Base-by-base conservation (phyloP, 1,140 invertebrate genomes). In the Leptinotarsa lineolata region DNA sequence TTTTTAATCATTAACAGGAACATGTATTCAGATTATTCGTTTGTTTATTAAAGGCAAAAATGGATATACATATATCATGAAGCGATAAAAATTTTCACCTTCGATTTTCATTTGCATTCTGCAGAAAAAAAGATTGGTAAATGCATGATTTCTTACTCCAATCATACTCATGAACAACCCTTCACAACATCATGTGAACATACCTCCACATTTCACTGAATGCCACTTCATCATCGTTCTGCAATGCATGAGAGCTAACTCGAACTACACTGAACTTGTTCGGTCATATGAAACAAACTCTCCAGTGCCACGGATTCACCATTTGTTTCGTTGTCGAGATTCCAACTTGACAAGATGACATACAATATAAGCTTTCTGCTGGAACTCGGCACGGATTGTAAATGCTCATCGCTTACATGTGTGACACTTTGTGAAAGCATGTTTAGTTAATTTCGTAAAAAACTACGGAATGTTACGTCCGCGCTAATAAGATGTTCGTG, bases 311-410 rank as follows among this genome's bases (percentile, higher is more conserved):
- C 48, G 48, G 48, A 18, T 54, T 3, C 1, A 54, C 48, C 48
- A 54, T 54, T 54, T 54, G 48, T 54, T 54, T 54, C 11, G 2
- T 13, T 54, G 48, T 18, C n/a, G 48, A n/a, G 48, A 54, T 3
- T 54, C 48, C 48, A 18, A 54, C 48, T 54, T 54, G 48, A 54
- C 48, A 54, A 54, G 48, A 54, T 54, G 48, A 54, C 48, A 54
- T 54, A 54, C 48, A 54, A n/a, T 54, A 13, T 54, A 18, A 54
- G 48, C 48, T 54, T 54, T 54, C 48, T 18, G 48, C n/a, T 54
- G 16, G 16, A 54, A 54, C 48, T 15, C 3, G 15, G 16, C 48
- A 54, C 48, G 15, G 48, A 15, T 54, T 54, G 48, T 54, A 54
- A 54, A 54, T 54, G 48, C 4, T 54, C n/a, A 54, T 15, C n/a